These are phyloP conservation scores for Lithophane ornitopus DNA, from an alignment of 2,888 invertebrate species.

Conservation along the genomic window DNA sequence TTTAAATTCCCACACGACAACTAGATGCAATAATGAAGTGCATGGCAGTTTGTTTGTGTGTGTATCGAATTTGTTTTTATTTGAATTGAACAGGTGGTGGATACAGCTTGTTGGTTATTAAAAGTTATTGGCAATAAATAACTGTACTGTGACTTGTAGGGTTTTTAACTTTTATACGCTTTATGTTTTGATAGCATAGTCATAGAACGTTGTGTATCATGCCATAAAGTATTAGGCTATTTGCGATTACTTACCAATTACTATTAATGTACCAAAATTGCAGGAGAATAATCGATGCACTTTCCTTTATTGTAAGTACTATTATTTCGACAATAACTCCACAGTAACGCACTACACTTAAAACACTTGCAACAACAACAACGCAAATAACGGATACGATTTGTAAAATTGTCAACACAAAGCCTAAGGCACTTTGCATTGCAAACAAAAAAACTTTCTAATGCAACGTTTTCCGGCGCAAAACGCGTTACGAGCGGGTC, in stretches of 20 bases:
- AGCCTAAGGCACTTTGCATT: slow-evolving; percentile 64
- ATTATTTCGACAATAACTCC: neutral
- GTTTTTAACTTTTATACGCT: neutral
- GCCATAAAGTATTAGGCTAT: neutral
- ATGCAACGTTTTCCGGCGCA: slow-evolving; percentile 80
- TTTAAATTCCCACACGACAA: slow-evolving; percentile 72
- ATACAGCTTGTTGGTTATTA: slow-evolving; percentile 42
- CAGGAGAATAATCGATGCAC: neutral
- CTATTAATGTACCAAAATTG: neutral
- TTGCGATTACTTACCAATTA: neutral
- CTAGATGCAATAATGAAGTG: slow-evolving; percentile 67
- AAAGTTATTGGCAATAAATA: slow-evolving; percentile 24
- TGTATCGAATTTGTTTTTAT: slow-evolving; percentile 37
- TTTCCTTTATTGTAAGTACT: neutral
- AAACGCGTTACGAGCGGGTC: slow-evolving; percentile 63
- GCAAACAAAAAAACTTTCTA: slow-evolving; percentile 83
- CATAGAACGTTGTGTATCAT: neutral
- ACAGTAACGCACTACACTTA: too few species aligned
- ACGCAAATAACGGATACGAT: slow-evolving; percentile 27
- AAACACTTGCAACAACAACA: slow-evolving; percentile 3
- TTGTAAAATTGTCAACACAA: slow-evolving; percentile 52
- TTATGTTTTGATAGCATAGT: neutral
- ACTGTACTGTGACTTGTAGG: neutral
- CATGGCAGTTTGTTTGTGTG: slow-evolving; percentile 50
- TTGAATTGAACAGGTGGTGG: slow-evolving; percentile 32